A percentile compares a stretch with the other conserved stretches of the same genome.
Conservation (phyloP, 2,113 vertebrate genomes). For the Rhea pennata region DNA sequence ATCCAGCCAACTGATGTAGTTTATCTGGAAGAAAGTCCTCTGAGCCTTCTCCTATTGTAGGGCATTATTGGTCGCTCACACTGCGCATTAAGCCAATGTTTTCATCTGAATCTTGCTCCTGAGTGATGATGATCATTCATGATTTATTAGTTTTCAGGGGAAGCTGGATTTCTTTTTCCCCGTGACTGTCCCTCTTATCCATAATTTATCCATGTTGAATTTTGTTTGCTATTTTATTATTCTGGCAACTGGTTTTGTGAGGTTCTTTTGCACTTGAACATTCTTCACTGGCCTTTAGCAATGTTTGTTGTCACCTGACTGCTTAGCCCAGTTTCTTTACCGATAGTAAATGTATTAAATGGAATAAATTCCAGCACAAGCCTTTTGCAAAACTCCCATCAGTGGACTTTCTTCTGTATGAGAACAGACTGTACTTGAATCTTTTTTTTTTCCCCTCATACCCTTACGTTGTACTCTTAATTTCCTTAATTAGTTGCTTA, state of each 20-base stretch:
- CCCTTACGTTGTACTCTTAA: not conserved
- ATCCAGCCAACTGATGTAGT: no score
- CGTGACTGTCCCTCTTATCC: not conserved
- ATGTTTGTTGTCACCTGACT: not conserved
- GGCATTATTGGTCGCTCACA: no score
- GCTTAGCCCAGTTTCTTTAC: not conserved
- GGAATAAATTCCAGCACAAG: not conserved
- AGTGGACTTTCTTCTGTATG: not conserved
- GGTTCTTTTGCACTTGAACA: not conserved
- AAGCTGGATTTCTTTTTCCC: not conserved
- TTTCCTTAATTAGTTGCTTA: not conserved
- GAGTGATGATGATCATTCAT: not conserved
- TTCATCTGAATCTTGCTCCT: not conserved
- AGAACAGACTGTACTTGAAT: not conserved
- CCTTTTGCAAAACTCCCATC: not conserved
- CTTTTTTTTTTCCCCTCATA: rapidly evolving
- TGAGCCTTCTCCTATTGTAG: no score
- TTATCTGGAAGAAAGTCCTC: no score
- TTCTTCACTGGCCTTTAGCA: not conserved
- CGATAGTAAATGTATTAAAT: not conserved
- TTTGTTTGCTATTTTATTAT: not conserved
- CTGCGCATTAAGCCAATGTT: not conserved
- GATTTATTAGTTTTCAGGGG: not conserved
- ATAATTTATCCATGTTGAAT: not conserved
- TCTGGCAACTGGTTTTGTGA: not conserved